Evolutionary conservation across 2,888 invertebrate genomes (phyloP).

Genomic region (Elysia crispata): DNA sequence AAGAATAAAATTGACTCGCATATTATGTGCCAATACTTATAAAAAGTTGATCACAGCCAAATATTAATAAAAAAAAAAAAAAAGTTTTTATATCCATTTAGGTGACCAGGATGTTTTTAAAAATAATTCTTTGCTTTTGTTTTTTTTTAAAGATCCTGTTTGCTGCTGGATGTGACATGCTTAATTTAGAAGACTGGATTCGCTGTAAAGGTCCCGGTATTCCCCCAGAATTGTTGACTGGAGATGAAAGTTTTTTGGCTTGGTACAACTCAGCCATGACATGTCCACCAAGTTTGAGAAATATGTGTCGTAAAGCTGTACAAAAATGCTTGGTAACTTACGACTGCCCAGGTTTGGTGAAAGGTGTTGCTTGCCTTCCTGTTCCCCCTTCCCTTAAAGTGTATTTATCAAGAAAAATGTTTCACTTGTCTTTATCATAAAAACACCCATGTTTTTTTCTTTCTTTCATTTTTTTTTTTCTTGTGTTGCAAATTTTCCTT

Average conservation of each 20-base stretch:
- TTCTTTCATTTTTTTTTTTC: background rate
- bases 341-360: conserved; percentile 64
- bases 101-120: background rate
- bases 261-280: conserved; percentile 69
- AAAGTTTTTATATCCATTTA: no score
- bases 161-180: conserved; percentile 76
- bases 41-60: no score
- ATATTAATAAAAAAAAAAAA: no score
- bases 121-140: no score
- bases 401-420: conserved; percentile 73
- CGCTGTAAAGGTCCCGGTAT: conserved; percentile 76
- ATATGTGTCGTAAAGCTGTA: conserved; percentile 76
- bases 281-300: conserved; percentile 74
- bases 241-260: conserved; percentile 67
- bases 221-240: conserved; percentile 68
- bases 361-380: conserved; percentile 69
- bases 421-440: conserved; percentile 57
- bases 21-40: no score
- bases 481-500: background rate
- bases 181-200: conserved; percentile 77
- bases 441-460: background rate
- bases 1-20: no score
- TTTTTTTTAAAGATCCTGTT: conserved; percentile 64
- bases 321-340: conserved; percentile 69
- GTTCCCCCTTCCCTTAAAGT: conserved; percentile 73